Conservation (phyloP, 1,140 invertebrate genomes). For the Wasmannia auropunctata region DNA sequence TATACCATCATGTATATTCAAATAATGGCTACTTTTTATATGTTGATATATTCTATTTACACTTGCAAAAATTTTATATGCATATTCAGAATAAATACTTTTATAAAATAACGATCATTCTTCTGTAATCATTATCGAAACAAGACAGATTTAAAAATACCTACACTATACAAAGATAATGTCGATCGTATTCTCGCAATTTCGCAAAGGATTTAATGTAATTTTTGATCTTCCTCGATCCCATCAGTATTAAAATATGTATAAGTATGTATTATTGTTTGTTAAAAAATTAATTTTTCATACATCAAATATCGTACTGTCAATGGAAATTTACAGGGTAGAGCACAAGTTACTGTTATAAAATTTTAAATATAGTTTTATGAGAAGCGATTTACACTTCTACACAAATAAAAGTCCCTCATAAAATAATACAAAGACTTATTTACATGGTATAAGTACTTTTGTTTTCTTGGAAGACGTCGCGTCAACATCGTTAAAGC, state of each 20-base stretch:
- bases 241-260: background rate
- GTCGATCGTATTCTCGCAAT: background rate
- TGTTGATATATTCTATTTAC: slow-evolving; percentile 68
- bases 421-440: slow-evolving; percentile 28
- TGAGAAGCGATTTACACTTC: slow-evolving; percentile 12
- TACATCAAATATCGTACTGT: slow-evolving; percentile 18
- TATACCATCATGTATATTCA: slow-evolving; percentile 62
- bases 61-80: slow-evolving; percentile 76
- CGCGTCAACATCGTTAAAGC: slow-evolving; percentile 13
- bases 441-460: slow-evolving; percentile 13
- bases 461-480: slow-evolving; percentile 34
- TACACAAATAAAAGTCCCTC: slow-evolving; percentile 28
- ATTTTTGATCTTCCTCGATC: slow-evolving; percentile 5
- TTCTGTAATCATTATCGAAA: slow-evolving; percentile 59
- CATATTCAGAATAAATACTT: slow-evolving; percentile 78
- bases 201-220: background rate
- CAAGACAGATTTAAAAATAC: background rate
- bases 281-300: slow-evolving; percentile 36
- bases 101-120: slow-evolving; percentile 65
- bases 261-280: slow-evolving; percentile 5
- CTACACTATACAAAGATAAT: background rate
- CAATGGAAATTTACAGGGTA: slow-evolving; percentile 55
- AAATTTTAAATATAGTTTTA: slow-evolving; percentile 38
- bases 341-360: slow-evolving; percentile 25
- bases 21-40: slow-evolving; percentile 66